Conservation (phyloP, 92 coral and sea anemone species). For the Zoanthus sansibaricus region DNA sequence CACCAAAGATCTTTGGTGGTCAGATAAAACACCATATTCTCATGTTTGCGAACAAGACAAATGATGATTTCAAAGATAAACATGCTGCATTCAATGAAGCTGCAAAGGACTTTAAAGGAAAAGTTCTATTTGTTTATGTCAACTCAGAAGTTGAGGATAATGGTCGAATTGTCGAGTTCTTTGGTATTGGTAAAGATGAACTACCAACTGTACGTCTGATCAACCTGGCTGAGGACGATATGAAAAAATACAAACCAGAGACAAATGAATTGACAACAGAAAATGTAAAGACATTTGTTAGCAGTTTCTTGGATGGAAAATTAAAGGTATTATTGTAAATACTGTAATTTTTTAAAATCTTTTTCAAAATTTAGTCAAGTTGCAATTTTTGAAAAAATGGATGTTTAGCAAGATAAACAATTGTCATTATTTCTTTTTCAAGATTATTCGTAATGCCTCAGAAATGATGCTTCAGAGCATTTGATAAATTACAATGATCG, state of each 20-base stretch:
- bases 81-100: constrained; percentile 74
- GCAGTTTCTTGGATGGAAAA: constrained; percentile 80
- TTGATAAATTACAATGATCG: no score
- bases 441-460: no score
- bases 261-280: constrained; percentile 80
- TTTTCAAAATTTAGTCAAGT: no score
- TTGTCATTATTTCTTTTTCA: no score
- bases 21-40: constrained; percentile 91
- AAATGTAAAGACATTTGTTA: constrained; percentile 75
- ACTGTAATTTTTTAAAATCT: no score
- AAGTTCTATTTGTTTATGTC: constrained; percentile 93
- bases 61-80: constrained; percentile 77
- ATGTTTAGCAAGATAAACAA: no score
- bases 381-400: no score
- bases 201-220: constrained; percentile 95
- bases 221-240: constrained; percentile 95
- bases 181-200: constrained; percentile 86
- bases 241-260: constrained; percentile 95
- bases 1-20: constrained; percentile 99
- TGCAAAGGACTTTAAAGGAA: constrained; percentile 97
- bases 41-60: constrained; percentile 84
- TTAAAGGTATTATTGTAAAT: constrained; percentile 73
- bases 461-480: no score
- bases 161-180: constrained; percentile 95
- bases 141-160: constrained; percentile 93